Percentiles rank a stretch among this genome's conserved stretches.
phyloP scores from a whole-genome alignment of 2,797 vertebrate genomes.

The Siniperca scherzeri region DNA sequence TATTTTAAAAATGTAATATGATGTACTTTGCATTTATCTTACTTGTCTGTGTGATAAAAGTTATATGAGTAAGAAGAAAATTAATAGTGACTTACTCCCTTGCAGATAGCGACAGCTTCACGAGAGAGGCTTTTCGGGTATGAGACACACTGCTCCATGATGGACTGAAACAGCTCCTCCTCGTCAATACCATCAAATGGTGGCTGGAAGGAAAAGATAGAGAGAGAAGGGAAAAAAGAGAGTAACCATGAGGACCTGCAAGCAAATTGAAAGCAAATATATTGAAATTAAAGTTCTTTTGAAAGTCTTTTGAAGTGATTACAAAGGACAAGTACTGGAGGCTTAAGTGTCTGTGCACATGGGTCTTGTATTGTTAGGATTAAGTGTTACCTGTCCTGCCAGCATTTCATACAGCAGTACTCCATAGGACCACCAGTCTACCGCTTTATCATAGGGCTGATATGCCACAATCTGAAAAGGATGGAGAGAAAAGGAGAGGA shows the following conservation, averaged over 20 bases:
- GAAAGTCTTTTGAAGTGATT: slow-evolving; percentile 58
- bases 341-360: slow-evolving; percentile 25
- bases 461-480: slow-evolving; percentile 91
- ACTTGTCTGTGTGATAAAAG: slow-evolving; percentile 7
- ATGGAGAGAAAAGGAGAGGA: slow-evolving; percentile 44
- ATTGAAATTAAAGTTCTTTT: slow-evolving; percentile 48
- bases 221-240: neutral
- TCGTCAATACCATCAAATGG: slow-evolving; percentile 95
- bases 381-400: slow-evolving; percentile 90
- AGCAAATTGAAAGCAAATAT: slow-evolving; percentile 42
- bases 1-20: slow-evolving; percentile 10
- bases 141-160: slow-evolving; percentile 93
- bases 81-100: slow-evolving; percentile 86
- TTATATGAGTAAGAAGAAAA: neutral
- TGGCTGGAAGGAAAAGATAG: slow-evolving; percentile 78
- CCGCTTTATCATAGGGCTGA: slow-evolving; percentile 92
- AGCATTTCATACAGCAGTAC: slow-evolving; percentile 95
- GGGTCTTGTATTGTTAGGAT: slow-evolving; percentile 23
- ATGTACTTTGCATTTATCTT: slow-evolving; percentile 7
- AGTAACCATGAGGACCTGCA: slow-evolving; percentile 15
- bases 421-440: slow-evolving; percentile 96
- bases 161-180: slow-evolving; percentile 95
- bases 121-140: slow-evolving; percentile 93
- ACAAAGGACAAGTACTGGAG: slow-evolving; percentile 45
- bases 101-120: slow-evolving; percentile 94